Evolutionary conservation across 2,113 vertebrate species (phyloP).

Genomic region (Hypanus sabinus): DNA sequence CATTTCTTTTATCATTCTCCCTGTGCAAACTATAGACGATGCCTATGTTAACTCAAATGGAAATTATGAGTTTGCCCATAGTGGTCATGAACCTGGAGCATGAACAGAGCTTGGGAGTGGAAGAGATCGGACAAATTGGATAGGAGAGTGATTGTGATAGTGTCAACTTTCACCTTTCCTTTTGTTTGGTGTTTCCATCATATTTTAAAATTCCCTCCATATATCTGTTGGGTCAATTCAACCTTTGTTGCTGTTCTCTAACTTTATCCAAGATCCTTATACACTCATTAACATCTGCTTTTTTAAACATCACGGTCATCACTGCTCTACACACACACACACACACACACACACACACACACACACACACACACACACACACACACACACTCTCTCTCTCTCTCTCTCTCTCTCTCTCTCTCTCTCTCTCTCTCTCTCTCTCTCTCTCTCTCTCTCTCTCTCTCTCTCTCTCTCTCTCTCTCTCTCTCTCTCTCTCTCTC

Average conservation of each 20-base stretch:
- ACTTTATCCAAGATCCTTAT: not conserved
- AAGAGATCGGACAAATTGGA: not conserved
- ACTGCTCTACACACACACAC: too few species aligned
- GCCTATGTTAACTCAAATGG: not conserved
- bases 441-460: too few species aligned
- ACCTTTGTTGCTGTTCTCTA: not conserved
- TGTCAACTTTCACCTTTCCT: not conserved
- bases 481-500: too few species aligned
- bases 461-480: too few species aligned
- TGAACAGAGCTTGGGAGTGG: not conserved
- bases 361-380: too few species aligned
- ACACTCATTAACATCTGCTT: not conserved
- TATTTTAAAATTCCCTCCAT: not conserved
- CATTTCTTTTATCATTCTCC: not conserved
- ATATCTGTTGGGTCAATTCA: not conserved
- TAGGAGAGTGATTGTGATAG: not conserved
- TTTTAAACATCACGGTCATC: too few species aligned
- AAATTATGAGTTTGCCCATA: not conserved
- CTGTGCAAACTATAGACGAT: not conserved
- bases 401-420: too few species aligned
- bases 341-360: too few species aligned
- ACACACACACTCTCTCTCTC: too few species aligned
- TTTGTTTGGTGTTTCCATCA: not conserved
- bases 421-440: too few species aligned
- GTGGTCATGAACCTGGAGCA: not conserved